These are phyloP conservation scores for Notospermus geniculatus DNA, from an alignment of 1,140 invertebrate genomes.

Conservation along the genomic window DNA sequence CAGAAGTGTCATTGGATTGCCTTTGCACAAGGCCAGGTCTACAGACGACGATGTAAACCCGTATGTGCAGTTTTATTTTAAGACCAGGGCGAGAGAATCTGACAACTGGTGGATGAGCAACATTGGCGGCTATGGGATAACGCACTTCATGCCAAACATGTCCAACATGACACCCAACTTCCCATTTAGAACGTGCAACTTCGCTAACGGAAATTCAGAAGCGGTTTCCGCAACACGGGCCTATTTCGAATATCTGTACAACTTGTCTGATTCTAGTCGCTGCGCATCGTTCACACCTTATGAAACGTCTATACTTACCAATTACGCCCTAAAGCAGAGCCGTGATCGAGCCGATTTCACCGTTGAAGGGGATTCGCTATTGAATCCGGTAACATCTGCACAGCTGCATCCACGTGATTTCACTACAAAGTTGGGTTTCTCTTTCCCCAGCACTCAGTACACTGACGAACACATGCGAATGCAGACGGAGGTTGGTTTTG, in stretches of 20 bases:
- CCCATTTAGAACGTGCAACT: constrained; percentile 4
- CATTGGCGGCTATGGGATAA: not conserved
- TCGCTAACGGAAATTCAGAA: constrained; percentile 1
- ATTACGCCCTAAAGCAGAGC: constrained; percentile 8
- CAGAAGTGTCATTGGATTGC: not conserved
- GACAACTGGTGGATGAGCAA: constrained; percentile 10
- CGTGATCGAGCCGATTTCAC: constrained; percentile 3
- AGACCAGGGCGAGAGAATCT: not conserved
- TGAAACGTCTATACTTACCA: constrained; percentile 8
- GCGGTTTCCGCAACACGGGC: not conserved
- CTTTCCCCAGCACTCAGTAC: constrained; percentile 7
- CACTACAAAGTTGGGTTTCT: constrained; percentile 5
- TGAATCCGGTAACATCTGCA: constrained; percentile 7
- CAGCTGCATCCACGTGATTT: constrained; percentile 10
- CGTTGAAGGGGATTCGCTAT: constrained; percentile 1
- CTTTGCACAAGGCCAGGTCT: constrained; percentile 9
- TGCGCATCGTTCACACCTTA: constrained; percentile 7
- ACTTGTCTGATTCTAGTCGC: not conserved
- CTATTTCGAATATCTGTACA: constrained; percentile 8
- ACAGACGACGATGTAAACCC: constrained; percentile 4
- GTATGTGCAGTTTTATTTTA: constrained; percentile 8
- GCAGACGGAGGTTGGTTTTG: constrained; percentile 8
- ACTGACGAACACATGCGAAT: constrained; percentile 5
- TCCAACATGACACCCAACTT: constrained; percentile 11
- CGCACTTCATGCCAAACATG: constrained; percentile 4